Evolutionary conservation across 2,888 invertebrate genomes (phyloP).

Genomic region (Drosophila vallismaia): DNA sequence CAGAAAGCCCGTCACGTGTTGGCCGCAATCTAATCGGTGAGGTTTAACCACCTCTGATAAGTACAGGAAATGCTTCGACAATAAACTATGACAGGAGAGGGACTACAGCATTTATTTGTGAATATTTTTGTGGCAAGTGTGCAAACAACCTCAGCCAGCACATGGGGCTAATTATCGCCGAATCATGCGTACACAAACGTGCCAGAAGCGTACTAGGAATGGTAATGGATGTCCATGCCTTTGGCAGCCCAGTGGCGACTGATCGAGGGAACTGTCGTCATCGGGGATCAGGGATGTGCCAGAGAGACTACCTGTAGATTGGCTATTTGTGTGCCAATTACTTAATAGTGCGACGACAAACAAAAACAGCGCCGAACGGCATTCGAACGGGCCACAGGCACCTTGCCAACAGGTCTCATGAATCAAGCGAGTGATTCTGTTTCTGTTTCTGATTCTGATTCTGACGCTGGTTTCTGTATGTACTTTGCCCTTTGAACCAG

Average conservation of each 20-base stretch:
- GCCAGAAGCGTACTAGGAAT: neutral
- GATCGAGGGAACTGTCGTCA: slow-evolving; percentile 70
- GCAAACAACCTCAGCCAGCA: neutral
- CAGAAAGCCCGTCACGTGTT: slow-evolving; percentile 57
- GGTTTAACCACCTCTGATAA: slow-evolving; percentile 37
- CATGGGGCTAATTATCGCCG: slow-evolving; percentile 24
- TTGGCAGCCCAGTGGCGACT: slow-evolving; percentile 59
- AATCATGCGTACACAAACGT: slow-evolving; percentile 24
- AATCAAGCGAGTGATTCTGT: slow-evolving; percentile 79
- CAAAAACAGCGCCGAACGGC: slow-evolving; percentile 30
- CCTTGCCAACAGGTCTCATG: slow-evolving; percentile 69
- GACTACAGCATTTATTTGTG: too few species aligned
- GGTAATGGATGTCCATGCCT: slow-evolving; percentile 53
- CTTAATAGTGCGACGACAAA: slow-evolving; percentile 71
- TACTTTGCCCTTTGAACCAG: slow-evolving; percentile 38
- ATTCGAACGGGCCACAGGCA: slow-evolving; percentile 22
- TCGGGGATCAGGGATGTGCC: slow-evolving; percentile 36
- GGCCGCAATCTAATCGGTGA: slow-evolving; percentile 39
- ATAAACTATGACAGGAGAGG: too few species aligned
- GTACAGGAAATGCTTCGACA: slow-evolving; percentile 43
- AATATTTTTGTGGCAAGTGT: too few species aligned
- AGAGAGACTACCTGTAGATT: slow-evolving; percentile 23
- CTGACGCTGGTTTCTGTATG: slow-evolving; percentile 40
- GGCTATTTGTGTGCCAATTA: slow-evolving; percentile 69
- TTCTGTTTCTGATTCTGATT: slow-evolving; percentile 65